Percentiles rank a stretch among this genome's conserved stretches.
Evolutionary conservation across 2,113 vertebrate genomes (phyloP).

Genomic region (Clinocottus analis): DNA sequence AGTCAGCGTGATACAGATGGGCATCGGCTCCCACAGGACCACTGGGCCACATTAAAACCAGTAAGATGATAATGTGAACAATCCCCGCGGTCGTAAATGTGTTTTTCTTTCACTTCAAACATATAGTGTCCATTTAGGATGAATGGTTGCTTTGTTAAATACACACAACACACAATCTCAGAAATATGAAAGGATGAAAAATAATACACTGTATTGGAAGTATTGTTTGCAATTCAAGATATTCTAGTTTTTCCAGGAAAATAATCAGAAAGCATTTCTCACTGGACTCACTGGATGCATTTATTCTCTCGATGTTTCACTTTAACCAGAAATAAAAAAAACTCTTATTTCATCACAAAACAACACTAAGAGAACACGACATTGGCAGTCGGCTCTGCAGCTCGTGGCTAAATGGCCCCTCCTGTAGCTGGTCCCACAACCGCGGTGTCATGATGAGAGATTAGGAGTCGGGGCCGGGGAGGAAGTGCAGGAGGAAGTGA

Average conservation of each 20-base stretch:
- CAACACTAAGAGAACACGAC: neutral
- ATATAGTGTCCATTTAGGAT: neutral
- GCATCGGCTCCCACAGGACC: constrained; percentile 6
- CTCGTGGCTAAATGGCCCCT: neutral
- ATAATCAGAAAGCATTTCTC: neutral
- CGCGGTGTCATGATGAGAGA: constrained; percentile 50
- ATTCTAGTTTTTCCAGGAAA: neutral
- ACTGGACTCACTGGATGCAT: neutral
- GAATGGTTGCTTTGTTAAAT: neutral
- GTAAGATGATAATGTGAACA: neutral
- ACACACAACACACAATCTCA: neutral
- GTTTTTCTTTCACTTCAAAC: neutral
- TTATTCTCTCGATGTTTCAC: neutral
- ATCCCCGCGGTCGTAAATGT: neutral
- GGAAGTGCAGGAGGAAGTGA: constrained; percentile 56
- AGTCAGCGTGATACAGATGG: constrained; percentile 11
- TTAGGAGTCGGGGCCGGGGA: constrained; percentile 37
- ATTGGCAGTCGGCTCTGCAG: neutral
- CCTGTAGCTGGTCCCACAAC: constrained; percentile 13
- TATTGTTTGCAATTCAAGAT: neutral
- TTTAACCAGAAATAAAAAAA: neutral
- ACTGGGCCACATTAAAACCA: neutral
- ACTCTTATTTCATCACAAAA: neutral
- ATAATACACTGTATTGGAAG: neutral
- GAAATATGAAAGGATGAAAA: neutral